A percentile compares a stretch with the other conserved stretches of the same genome.
Evolutionary conservation across 2,888 invertebrate species (phyloP).

Genomic region (Hypolimnas misippus): DNA sequence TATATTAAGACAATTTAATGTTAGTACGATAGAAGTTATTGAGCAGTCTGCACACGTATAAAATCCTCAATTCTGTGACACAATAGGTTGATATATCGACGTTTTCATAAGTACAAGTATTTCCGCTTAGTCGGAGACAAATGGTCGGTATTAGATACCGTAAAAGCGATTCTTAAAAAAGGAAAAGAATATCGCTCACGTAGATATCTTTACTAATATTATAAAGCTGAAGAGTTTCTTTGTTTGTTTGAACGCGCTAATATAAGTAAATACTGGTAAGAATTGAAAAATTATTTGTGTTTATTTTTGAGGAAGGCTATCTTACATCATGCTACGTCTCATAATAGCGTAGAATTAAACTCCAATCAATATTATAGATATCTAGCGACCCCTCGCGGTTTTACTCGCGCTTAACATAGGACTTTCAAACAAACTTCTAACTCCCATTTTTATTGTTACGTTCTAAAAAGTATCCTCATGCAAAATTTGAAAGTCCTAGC

Average conservation of each 20-base stretch:
- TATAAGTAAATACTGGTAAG: no score
- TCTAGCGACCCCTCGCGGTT: no score
- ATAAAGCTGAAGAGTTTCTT: no score
- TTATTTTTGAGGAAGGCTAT: not conserved
- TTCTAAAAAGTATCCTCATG: no score
- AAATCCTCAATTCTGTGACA: not conserved
- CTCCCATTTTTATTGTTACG: no score
- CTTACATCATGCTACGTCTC: not conserved
- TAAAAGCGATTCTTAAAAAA: not conserved
- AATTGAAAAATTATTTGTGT: not conserved
- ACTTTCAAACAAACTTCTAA: no score
- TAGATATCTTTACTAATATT: no score
- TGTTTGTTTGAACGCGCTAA: no score
- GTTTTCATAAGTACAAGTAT: constrained; percentile 27
- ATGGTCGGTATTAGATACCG: constrained; percentile 12
- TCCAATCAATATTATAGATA: no score
- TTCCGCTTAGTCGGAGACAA: constrained; percentile 21
- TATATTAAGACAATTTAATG: not conserved
- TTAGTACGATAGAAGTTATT: not conserved
- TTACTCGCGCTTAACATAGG: no score
- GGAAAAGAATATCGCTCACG: not conserved
- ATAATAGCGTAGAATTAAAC: no score
- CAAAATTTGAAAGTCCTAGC: no score
- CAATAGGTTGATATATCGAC: constrained; percentile 17
- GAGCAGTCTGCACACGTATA: constrained; percentile 1